Base-by-base conservation (phyloP, 2,113 vertebrate species). In the Myxocyprinus asiaticus region DNA sequence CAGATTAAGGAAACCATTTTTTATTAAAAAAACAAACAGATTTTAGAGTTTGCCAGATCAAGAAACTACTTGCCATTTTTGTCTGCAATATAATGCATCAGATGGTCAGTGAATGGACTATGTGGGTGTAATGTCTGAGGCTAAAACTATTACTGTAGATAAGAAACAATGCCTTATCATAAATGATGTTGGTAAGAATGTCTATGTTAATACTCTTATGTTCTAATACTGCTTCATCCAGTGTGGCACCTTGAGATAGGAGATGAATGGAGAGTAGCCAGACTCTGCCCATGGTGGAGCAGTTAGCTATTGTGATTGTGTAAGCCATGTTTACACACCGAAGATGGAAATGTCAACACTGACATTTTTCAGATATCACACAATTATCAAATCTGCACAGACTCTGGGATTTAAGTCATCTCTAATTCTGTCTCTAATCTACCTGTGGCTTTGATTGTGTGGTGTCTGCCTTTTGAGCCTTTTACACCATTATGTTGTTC, bases 251-350 rank as follows among this genome's bases (percentile, higher is more conserved):
- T 11, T 58, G 76, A 64, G 45, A 64, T 53, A 64, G 63, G 50
- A 65, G n/a, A 77, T 71, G 68, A 15, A 77, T 62, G 62, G 14
- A 43, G 15, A 47, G 58, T 47, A 68, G 43, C 48, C 74, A 62
- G 65, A 56, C 9, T n/a, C 63, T 42, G 56, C 69, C 11, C n/a
- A 33, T 62, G 22, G 1, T 85, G 84, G 84, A 88, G 79, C 87
- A 88, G 88, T 91, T 89, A 88, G 81, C 80, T 67, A 77, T 50
- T 63, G 61, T 79, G 81, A 81, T 84, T 74, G 75, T 64, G n/a
- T n/a, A n/a, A 70, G 83, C 62, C 73, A 42, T 80, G 82, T 82
- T 88, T 80, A 87, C 74, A 72, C 85, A 74, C 82, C 66, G 44
- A 75, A 67, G 53, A 58, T 65, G 80, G 70, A 59, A 88, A 70